These are phyloP conservation scores for Lasioglossum oenotherae DNA, from an alignment of 2,888 invertebrate genomes.

Conservation along the genomic window DNA sequence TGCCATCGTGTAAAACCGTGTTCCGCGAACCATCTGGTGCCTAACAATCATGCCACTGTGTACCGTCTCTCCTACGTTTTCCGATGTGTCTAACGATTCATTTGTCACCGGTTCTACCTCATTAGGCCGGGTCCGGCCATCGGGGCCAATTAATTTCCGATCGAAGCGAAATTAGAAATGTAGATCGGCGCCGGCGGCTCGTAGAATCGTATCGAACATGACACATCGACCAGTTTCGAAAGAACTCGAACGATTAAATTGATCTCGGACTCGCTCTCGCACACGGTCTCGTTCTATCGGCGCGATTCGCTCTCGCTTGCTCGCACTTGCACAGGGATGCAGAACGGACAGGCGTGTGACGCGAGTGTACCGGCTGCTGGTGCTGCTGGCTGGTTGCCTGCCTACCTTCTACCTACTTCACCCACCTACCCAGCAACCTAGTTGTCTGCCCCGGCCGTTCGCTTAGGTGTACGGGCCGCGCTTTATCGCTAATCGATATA, in stretches of 20 bases:
- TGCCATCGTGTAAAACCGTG: not conserved
- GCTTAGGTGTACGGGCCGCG: constrained; percentile 55
- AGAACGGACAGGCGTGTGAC: constrained; percentile 56
- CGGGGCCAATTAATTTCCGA: not conserved
- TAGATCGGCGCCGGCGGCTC: not conserved
- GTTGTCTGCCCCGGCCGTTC: constrained; percentile 66
- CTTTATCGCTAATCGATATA: constrained; percentile 74
- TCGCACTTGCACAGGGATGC: constrained; percentile 36
- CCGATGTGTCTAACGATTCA: not conserved
- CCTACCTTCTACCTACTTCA: constrained; percentile 65
- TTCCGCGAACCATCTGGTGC: not conserved
- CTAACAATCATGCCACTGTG: not conserved
- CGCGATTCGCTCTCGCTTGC: not conserved
- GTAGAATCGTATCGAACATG: constrained; percentile 4
- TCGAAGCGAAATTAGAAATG: not conserved
- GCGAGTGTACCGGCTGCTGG: constrained; percentile 29
- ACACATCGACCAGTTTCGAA: constrained; percentile 29
- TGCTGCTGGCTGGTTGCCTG: constrained; percentile 50
- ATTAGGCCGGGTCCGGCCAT: not conserved
- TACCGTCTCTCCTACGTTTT: not conserved
- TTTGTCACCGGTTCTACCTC: not conserved
- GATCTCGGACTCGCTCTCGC: not conserved
- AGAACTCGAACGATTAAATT: constrained; percentile 22
- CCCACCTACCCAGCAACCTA: constrained; percentile 73
- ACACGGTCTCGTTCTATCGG: not conserved